A percentile compares a stretch with the other conserved stretches of the same genome.
These are phyloP conservation scores for Bucorvus abyssinicus DNA, from an alignment of 2,797 vertebrate species.

Conservation along the genomic window DNA sequence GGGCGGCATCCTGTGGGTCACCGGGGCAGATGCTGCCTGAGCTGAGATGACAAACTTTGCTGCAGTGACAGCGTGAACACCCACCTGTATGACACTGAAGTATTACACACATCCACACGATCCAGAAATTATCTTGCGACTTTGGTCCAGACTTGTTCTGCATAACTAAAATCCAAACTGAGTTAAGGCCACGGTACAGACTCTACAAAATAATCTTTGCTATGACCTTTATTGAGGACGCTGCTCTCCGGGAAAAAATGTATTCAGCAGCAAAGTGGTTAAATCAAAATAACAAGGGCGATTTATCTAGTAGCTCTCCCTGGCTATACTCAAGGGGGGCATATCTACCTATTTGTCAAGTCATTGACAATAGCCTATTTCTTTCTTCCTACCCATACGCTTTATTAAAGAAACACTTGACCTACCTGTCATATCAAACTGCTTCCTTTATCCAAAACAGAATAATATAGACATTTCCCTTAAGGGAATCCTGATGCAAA, in stretches of 20 bases:
- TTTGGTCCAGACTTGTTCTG: not conserved
- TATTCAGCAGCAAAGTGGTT: constrained; percentile 71
- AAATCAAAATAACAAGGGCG: constrained; percentile 81
- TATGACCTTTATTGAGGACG: not conserved
- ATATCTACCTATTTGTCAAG: constrained; percentile 86
- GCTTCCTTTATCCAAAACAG: constrained; percentile 90
- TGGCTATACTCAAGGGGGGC: constrained; percentile 74
- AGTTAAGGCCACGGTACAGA: rapidly evolving
- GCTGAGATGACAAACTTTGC: not conserved
- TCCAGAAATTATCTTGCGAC: not conserved
- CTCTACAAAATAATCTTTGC: not conserved
- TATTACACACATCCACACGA: no score
- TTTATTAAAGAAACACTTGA: constrained; percentile 93
- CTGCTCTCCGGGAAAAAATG: not conserved
- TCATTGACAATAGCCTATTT: constrained; percentile 79
- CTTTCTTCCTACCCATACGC: constrained; percentile 75
- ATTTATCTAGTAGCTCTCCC: constrained; percentile 77
- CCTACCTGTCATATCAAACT: constrained; percentile 90
- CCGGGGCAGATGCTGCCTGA: not conserved
- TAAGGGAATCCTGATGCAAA: constrained; percentile 93
- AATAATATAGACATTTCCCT: constrained; percentile 88
- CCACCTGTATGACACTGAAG: no score
- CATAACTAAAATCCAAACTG: not conserved
- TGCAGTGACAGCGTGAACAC: not conserved
- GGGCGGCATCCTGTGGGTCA: not conserved